phyloP scores from a whole-genome alignment of 2,113 vertebrate species.

The Acinonyx jubatus region DNA sequence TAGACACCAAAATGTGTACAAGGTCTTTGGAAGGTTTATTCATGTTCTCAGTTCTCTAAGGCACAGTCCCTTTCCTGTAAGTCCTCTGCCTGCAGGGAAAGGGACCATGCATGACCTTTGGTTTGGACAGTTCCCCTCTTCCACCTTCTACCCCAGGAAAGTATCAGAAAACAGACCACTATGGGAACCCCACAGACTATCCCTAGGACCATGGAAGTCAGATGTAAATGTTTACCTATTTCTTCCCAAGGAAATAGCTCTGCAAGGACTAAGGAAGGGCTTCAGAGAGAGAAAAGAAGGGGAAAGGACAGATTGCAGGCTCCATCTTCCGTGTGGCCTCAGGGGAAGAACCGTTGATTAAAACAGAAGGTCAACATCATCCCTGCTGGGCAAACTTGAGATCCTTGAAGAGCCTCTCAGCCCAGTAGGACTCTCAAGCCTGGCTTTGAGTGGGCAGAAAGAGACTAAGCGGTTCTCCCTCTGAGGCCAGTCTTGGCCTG shows the following conservation, averaged over 20 bases:
- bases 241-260: background rate
- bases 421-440: constrained; percentile 37
- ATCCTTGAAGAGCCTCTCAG: constrained; percentile 56
- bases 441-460: constrained; percentile 7
- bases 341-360: constrained; percentile 26
- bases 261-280: background rate
- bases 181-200: background rate
- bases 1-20: background rate
- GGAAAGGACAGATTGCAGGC: background rate
- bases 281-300: background rate
- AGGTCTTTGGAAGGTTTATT: background rate
- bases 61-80: background rate
- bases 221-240: background rate
- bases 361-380: background rate
- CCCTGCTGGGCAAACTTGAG: background rate
- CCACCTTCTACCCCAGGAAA: background rate
- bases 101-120: background rate
- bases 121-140: background rate
- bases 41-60: background rate
- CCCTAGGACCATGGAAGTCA: background rate
- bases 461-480: background rate
- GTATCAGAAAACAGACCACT: background rate
- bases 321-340: background rate
- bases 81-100: background rate
- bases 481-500: background rate